Evolutionary conservation across 2,888 invertebrate genomes (phyloP).

Genomic region (Escarpia spicata): DNA sequence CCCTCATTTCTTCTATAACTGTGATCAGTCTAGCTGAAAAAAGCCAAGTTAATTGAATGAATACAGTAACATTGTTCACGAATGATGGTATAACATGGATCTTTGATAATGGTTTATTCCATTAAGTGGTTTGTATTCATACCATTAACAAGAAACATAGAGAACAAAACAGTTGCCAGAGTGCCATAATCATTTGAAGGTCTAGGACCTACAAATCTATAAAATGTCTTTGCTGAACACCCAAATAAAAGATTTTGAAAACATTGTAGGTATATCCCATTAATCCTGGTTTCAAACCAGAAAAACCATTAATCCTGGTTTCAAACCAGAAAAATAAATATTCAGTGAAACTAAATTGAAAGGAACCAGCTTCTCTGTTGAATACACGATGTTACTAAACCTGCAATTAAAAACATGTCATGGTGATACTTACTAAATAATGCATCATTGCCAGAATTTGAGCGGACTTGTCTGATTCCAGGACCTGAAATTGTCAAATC

Average conservation of each 20-base stretch:
- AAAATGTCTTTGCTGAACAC: conserved; percentile 20
- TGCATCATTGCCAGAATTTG: conserved; percentile 21
- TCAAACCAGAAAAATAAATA: conserved; percentile 21
- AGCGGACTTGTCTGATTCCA: conserved; percentile 14
- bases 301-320: conserved; percentile 13
- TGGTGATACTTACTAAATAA: conserved; percentile 20
- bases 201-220: background rate
- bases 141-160: conserved; percentile 8
- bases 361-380: conserved; percentile 20
- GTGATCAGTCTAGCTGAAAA: conserved; percentile 13
- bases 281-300: conserved; percentile 17
- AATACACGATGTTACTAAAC: conserved; percentile 17
- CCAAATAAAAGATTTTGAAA: too few species aligned
- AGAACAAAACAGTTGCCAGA: background rate
- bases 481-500: conserved; percentile 18
- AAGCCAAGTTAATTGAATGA: conserved; percentile 23
- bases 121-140: conserved; percentile 7
- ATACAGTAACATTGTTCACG: conserved; percentile 20
- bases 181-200: too few species aligned
- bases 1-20: background rate
- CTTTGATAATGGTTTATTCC: background rate
- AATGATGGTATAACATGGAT: conserved; percentile 7
- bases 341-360: conserved; percentile 22
- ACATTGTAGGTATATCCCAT: conserved; percentile 7
- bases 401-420: background rate